Evolutionary conservation across 2,888 invertebrate species (phyloP).

Genomic region (Morpho deidamia): DNA sequence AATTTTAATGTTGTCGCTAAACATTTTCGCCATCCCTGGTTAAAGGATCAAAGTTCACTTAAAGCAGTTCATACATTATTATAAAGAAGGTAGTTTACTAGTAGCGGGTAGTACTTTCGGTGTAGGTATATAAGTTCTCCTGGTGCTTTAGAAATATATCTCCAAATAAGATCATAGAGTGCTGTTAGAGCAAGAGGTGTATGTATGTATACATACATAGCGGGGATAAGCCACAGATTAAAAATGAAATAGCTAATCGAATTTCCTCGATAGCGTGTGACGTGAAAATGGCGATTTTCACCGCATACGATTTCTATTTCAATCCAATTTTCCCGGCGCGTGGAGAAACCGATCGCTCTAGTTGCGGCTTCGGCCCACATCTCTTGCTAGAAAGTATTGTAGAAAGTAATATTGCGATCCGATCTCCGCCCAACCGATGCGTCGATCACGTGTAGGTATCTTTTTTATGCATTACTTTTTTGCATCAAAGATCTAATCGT

Average conservation of each 20-base stretch:
- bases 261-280: constrained; percentile 60
- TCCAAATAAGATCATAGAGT: no score
- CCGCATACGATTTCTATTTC: constrained; percentile 74
- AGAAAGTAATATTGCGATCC: constrained; percentile 74
- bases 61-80: no score
- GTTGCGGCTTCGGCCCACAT: constrained; percentile 73
- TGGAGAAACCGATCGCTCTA: constrained; percentile 76
- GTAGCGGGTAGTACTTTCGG: no score
- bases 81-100: no score
- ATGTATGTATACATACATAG: neutral
- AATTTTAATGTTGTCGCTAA: no score
- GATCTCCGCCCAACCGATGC: constrained; percentile 61
- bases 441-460: constrained; percentile 55
- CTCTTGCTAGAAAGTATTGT: constrained; percentile 77
- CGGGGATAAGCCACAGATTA: neutral
- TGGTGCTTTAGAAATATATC: no score
- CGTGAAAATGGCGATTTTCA: constrained; percentile 71
- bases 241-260: constrained; percentile 11
- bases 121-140: no score
- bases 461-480: constrained; percentile 52
- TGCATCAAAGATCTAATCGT: neutral
- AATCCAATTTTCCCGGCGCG: constrained; percentile 75
- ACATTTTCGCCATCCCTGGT: no score
- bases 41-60: no score
- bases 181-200: no score